Evolutionary conservation across 2,888 invertebrate genomes (phyloP).

Genomic region (Clepsis dumicolana): DNA sequence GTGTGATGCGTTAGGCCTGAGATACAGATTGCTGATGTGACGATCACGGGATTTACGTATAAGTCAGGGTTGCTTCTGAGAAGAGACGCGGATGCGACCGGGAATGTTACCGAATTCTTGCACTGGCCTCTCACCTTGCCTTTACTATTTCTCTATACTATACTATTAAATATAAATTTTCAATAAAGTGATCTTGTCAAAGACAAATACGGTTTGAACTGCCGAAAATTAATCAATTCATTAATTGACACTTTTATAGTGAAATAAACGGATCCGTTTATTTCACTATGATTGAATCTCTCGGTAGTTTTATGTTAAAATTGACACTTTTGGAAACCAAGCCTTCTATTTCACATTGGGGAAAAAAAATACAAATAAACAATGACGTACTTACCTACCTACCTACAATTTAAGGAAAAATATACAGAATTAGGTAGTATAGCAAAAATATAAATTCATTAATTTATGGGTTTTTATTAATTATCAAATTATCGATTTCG

Average conservation of each 20-base stretch:
- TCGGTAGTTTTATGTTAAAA: no score
- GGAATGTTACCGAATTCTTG: no score
- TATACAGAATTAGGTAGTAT: neutral
- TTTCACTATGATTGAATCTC: no score
- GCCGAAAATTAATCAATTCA: no score
- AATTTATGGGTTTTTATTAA: neutral
- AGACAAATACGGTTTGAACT: no score
- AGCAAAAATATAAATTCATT: neutral
- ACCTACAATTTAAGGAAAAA: neutral
- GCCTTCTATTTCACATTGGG: slow-evolving; percentile 57
- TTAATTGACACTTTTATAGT: no score
- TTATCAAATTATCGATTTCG: neutral
- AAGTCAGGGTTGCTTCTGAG: slow-evolving; percentile 60
- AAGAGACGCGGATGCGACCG: slow-evolving; percentile 65
- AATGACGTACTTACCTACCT: neutral
- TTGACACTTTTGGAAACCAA: no score
- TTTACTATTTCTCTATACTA: no score
- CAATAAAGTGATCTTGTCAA: no score
- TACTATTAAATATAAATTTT: no score
- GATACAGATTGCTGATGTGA: slow-evolving; percentile 13
- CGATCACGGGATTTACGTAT: slow-evolving; percentile 13
- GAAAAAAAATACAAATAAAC: slow-evolving; percentile 56
- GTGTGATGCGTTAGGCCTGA: slow-evolving; percentile 14
- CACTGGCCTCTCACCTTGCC: no score
- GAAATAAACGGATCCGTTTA: no score